phyloP scores from a whole-genome alignment of 2,888 invertebrate genomes.

The Gibbula magus region DNA sequence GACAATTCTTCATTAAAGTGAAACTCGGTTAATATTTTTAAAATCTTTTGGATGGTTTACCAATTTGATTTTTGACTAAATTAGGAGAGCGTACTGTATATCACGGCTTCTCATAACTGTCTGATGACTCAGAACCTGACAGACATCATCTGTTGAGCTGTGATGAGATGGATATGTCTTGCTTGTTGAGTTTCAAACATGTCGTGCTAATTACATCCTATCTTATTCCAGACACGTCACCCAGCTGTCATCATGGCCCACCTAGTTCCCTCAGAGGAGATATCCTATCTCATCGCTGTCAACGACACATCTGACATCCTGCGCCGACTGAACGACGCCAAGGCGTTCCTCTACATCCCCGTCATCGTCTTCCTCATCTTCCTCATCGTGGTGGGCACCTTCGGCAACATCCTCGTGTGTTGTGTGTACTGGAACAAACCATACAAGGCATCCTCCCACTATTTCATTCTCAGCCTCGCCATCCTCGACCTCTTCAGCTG shows the following conservation, averaged over 20 bases:
- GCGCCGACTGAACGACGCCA: slow-evolving; percentile 56
- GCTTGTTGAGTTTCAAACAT: no score
- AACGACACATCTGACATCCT: slow-evolving; percentile 29
- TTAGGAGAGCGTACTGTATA: no score
- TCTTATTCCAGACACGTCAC: neutral
- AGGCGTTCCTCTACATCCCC: slow-evolving; percentile 63
- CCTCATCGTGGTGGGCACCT: slow-evolving; percentile 59
- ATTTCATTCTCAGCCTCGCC: slow-evolving; percentile 65
- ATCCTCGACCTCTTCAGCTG: slow-evolving; percentile 68
- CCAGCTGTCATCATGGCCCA: neutral
- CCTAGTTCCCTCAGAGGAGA: neutral
- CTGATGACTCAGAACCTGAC: no score
- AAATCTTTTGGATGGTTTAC: no score
- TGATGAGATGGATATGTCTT: neutral
- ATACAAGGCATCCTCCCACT: slow-evolving; percentile 63
- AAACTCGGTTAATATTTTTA: no score
- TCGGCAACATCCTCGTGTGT: slow-evolving; percentile 64
- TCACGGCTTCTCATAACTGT: no score
- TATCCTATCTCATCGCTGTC: slow-evolving; percentile 23
- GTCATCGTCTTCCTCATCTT: slow-evolving; percentile 64
- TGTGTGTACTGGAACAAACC: slow-evolving; percentile 62
- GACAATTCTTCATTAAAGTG: no score
- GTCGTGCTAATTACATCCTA: no score
- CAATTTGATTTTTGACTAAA: no score
- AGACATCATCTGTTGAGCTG: no score